Evolutionary conservation across 2,888 invertebrate species (phyloP).

Genomic region (Agriopis leucophaearia): DNA sequence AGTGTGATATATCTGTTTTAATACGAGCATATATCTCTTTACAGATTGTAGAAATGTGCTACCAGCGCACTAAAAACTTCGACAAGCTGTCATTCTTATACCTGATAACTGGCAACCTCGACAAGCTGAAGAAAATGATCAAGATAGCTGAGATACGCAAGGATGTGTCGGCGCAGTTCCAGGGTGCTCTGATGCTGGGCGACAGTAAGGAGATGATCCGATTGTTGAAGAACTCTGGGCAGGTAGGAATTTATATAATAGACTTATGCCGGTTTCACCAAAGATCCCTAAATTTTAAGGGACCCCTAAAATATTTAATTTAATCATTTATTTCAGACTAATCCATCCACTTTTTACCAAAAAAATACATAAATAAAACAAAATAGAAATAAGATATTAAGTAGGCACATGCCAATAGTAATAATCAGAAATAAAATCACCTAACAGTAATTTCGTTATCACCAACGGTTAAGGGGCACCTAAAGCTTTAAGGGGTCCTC

Average conservation of each 20-base stretch:
- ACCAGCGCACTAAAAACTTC: slow-evolving; percentile 99
- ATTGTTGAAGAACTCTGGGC: slow-evolving; percentile 91
- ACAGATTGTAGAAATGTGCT: slow-evolving; percentile 98
- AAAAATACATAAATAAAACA: too few species aligned
- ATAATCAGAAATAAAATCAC: too few species aligned
- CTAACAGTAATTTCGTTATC: too few species aligned
- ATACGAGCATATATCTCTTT: slow-evolving; percentile 1
- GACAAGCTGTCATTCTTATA: slow-evolving; percentile 99
- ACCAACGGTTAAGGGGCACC: too few species aligned
- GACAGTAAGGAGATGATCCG: slow-evolving; percentile 96
- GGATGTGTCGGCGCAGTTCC: slow-evolving; percentile 98
- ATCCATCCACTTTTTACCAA: too few species aligned
- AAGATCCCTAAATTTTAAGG: too few species aligned
- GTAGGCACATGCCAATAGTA: too few species aligned
- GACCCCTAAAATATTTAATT: too few species aligned
- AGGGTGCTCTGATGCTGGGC: slow-evolving; percentile 96
- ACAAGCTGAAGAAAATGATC: slow-evolving; percentile 99
- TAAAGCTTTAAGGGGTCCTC: too few species aligned
- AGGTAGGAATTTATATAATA: slow-evolving; percentile 57
- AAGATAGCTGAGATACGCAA: slow-evolving; percentile 99
- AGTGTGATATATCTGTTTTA: neutral
- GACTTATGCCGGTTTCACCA: too few species aligned
- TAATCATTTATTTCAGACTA: too few species aligned
- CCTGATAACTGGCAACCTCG: slow-evolving; percentile 98
- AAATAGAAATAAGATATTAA: too few species aligned